These are phyloP conservation scores for Sisyra nigra DNA, from an alignment of 2,888 invertebrate genomes.

Conservation along the genomic window DNA sequence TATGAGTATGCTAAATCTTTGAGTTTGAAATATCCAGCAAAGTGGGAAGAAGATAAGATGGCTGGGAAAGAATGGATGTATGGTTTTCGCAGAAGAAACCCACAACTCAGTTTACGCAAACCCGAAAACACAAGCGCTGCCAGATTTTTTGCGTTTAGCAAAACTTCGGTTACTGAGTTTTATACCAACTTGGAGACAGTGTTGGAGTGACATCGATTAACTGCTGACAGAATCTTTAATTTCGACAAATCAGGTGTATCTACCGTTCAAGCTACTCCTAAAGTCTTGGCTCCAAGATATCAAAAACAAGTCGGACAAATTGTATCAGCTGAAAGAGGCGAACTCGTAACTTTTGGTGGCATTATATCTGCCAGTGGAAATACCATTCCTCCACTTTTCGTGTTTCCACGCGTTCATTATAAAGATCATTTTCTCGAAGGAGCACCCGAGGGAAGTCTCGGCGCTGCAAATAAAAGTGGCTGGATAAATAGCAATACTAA, in stretches of 20 bases:
- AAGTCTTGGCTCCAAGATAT: constrained; percentile 14
- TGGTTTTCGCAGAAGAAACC: background rate
- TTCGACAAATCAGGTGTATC: constrained; percentile 13
- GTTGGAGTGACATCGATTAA: constrained; percentile 9
- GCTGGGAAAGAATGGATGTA: background rate
- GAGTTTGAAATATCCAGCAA: too few species aligned
- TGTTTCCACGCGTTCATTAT: constrained; percentile 14
- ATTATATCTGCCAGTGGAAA: constrained; percentile 11
- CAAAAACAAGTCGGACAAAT: constrained; percentile 20
- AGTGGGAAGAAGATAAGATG: background rate
- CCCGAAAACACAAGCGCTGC: constrained; percentile 1
- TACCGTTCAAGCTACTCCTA: constrained; percentile 13
- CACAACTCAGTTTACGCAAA: background rate
- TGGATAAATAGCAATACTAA: constrained; percentile 13
- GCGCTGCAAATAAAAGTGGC: constrained; percentile 12
- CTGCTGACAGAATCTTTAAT: constrained; percentile 14
- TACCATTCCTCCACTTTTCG: background rate
- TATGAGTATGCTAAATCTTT: background rate
- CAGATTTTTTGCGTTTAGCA: constrained; percentile 3
- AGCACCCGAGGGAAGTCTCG: constrained; percentile 13
- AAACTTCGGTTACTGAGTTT: constrained; percentile 13
- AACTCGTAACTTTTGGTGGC: constrained; percentile 19
- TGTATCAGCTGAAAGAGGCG: constrained; percentile 22
- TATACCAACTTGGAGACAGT: constrained; percentile 9
- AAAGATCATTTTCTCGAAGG: constrained; percentile 14